Conservation (phyloP, 2,797 vertebrate species). For the Sylvilagus floridanus region DNA sequence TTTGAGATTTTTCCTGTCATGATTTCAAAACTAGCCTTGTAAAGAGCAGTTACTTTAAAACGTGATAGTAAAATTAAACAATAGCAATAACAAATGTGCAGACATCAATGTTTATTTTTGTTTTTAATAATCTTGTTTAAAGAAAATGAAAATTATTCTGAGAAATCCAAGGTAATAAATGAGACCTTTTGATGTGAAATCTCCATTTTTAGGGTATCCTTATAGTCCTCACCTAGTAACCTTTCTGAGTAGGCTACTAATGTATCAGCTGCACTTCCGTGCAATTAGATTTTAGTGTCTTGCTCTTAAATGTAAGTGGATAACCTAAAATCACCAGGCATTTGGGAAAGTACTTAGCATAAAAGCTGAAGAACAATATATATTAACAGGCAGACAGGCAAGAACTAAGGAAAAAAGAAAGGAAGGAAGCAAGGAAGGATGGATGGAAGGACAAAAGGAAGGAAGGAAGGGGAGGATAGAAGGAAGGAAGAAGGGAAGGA, state of each 20-base stretch:
- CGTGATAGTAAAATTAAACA: not conserved
- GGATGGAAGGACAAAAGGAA: accelerated
- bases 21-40: not conserved
- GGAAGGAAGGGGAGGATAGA: not conserved
- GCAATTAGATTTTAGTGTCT: not conserved
- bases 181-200: not conserved
- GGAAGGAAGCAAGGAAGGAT: accelerated
- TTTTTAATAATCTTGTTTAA: not conserved
- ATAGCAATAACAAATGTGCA: not conserved
- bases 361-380: not conserved
- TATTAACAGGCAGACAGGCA: not conserved
- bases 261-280: not conserved
- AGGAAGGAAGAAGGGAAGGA: not conserved
- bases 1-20: not conserved
- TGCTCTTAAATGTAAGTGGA: not conserved
- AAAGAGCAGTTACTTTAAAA: not conserved
- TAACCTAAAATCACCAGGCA: not conserved
- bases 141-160: not conserved
- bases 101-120: not conserved
- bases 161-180: not conserved
- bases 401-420: not conserved
- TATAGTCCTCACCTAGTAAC: not conserved
- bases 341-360: not conserved
- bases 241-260: not conserved
- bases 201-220: not conserved